Evolutionary conservation across 2,797 vertebrate species (phyloP), one percentile per base, ranked within the genome.

Genomic region (Aselliscus stoliczkanus): DNA sequence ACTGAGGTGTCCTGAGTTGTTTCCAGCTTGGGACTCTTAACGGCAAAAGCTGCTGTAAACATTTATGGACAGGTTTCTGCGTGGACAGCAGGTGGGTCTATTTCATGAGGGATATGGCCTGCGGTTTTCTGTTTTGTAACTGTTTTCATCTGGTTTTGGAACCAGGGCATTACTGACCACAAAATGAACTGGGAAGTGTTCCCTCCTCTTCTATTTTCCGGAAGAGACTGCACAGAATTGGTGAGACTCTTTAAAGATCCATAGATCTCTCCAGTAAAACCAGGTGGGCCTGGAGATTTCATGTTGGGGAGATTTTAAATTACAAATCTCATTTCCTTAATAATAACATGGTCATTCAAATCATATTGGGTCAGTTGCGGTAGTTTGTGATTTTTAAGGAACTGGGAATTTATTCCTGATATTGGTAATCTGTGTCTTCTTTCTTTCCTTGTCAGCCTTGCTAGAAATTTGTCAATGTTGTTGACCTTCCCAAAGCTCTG

Each of bases 1-100:
- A 23, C 4, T 0, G 11, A 50, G 12, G 62, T 25, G 62, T 3
- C 0, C 56, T 37, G 70, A 29, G 87, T 2, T 25, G 73, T n/a
- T n/a, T 52, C 42, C 47, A 1, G 52, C 1, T 5, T 5, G 39
- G 25, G 72, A 11, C 2, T 8, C 10, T 13, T 10, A 20, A 20
- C 1, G 54, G 21, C 4, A 1, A 23, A 4, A 72, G 54, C 23
- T 37, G n/a, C 65, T 0, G 0, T 4, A 7, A 37, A 23, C 50
- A 14, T 5, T 1, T 7, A 0, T 2, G 21, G 0, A 0, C 15
- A 7, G 42, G n/a, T 5, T 21, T 10, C 70, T 2, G 0, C 1
- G n/a, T 17, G 34, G 23, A 54, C 25, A 1, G 0, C 47, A n/a
- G 20, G 15, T 3, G 7, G 2, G 7, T 7, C 42, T 10, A 42